Conservation (phyloP, 2,797 vertebrate genomes). For the Ataeniobius toweri region DNA sequence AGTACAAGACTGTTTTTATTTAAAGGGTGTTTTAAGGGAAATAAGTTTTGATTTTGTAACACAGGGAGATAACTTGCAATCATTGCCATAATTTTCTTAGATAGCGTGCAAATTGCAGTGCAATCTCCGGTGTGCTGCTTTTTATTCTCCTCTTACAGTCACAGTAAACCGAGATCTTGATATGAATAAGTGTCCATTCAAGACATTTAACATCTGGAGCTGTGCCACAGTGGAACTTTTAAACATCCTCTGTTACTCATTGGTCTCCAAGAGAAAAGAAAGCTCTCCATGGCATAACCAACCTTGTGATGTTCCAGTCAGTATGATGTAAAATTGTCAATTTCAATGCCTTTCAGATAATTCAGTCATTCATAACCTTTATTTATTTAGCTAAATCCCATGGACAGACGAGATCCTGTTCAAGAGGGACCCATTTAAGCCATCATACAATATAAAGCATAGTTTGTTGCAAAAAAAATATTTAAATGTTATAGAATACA, state of each 20-base stretch:
- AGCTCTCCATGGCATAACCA: not conserved
- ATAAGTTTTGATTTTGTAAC: conserved; percentile 4
- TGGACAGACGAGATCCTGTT: too few relatives aligned
- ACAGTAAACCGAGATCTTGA: not conserved
- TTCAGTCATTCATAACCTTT: too few relatives aligned
- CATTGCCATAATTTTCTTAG: conserved; percentile 3
- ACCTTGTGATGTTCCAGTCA: not conserved
- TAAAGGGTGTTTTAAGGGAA: not conserved
- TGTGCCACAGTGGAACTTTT: not conserved
- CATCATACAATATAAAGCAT: too few relatives aligned
- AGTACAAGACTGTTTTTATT: not conserved
- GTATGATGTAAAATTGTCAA: not conserved
- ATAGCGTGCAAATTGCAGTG: not conserved
- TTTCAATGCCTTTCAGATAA: not conserved
- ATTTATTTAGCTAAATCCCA: too few relatives aligned
- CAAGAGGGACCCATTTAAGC: too few relatives aligned
- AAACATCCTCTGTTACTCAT: not conserved
- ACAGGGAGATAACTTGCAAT: not conserved
- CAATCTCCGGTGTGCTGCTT: conserved; percentile 7
- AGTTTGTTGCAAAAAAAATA: not conserved
- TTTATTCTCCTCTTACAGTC: too few relatives aligned
- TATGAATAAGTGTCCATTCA: not conserved
- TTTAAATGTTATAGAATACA: not conserved
- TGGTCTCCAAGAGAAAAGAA: not conserved
- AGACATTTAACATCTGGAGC: not conserved